These are phyloP conservation scores for Trachelus troglodyta DNA, from an alignment of 2,888 invertebrate species.

Conservation along the genomic window DNA sequence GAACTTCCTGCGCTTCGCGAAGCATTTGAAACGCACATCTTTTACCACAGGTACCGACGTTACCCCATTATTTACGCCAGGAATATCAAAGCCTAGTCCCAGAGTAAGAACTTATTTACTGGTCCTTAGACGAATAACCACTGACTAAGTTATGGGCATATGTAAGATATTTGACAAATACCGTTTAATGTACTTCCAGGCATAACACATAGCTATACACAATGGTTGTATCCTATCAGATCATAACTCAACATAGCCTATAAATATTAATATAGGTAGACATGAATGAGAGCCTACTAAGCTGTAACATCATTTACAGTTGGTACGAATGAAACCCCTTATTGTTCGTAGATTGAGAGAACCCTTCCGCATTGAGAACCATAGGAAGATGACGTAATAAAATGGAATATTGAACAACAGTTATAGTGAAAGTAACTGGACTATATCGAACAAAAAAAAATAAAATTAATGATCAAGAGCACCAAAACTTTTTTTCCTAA, in stretches of 20 bases:
- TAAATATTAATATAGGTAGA: background rate
- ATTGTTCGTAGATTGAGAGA: too few species aligned
- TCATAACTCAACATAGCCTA: background rate
- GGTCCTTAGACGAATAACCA: background rate
- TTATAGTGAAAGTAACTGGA: background rate
- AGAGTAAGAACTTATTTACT: background rate
- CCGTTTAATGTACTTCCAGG: background rate
- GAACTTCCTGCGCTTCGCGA: background rate
- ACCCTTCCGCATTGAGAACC: background rate
- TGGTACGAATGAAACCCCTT: too few species aligned
- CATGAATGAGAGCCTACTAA: background rate
- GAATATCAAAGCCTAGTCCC: constrained; percentile 14
- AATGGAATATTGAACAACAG: background rate
- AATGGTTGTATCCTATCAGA: background rate
- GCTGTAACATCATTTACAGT: background rate
- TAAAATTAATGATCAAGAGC: background rate
- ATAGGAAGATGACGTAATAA: background rate
- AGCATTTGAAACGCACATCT: background rate
- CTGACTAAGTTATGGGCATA: background rate
- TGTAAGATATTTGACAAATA: background rate
- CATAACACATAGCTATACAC: background rate
- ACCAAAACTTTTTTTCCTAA: background rate
- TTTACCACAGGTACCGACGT: background rate
- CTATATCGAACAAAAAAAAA: background rate
- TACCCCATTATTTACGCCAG: constrained; percentile 16